Percentiles rank a stretch among this genome's conserved stretches.
These are phyloP conservation scores for Sparus aurata DNA, from an alignment of 2,797 vertebrate genomes.

Conservation along the genomic window DNA sequence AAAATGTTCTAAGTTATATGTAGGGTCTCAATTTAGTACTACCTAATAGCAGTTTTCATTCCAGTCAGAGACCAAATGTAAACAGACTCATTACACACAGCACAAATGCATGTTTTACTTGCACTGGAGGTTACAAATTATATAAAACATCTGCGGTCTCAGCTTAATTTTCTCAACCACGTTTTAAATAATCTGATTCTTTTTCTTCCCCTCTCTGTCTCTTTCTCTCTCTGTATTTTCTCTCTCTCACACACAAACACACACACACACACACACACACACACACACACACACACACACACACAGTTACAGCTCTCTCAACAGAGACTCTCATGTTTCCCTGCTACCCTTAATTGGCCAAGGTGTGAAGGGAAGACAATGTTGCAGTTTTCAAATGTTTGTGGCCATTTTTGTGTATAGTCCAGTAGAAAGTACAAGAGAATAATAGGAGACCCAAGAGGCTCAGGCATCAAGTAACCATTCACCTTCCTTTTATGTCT, in stretches of 20 bases:
- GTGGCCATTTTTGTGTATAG: slow-evolving; percentile 52
- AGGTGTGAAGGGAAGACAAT: slow-evolving; percentile 49
- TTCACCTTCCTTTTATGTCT: slow-evolving; percentile 23
- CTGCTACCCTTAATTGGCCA: slow-evolving; percentile 61
- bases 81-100: slow-evolving; percentile 55
- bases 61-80: slow-evolving; percentile 53
- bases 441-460: slow-evolving; percentile 40
- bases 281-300: slow-evolving; percentile 10
- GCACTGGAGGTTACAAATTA: slow-evolving; percentile 60
- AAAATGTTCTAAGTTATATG: slow-evolving; percentile 13
- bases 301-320: slow-evolving; percentile 39
- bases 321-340: slow-evolving; percentile 52
- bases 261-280: slow-evolving; percentile 5
- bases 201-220: slow-evolving; percentile 8
- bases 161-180: slow-evolving; percentile 57
- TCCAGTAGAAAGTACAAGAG: slow-evolving; percentile 53
- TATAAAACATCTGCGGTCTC: slow-evolving; percentile 63
- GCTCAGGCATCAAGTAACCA: slow-evolving; percentile 37
- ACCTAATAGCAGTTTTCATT: slow-evolving; percentile 59
- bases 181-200: slow-evolving; percentile 54
- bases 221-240: slow-evolving; percentile 20
- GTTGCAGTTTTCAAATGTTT: slow-evolving; percentile 52
- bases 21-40: slow-evolving; percentile 51
- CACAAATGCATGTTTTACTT: slow-evolving; percentile 64
- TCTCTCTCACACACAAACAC: slow-evolving; percentile 4